These are phyloP conservation scores for Nysson spinosus DNA, from an alignment of 2,888 invertebrate species.

Conservation along the genomic window DNA sequence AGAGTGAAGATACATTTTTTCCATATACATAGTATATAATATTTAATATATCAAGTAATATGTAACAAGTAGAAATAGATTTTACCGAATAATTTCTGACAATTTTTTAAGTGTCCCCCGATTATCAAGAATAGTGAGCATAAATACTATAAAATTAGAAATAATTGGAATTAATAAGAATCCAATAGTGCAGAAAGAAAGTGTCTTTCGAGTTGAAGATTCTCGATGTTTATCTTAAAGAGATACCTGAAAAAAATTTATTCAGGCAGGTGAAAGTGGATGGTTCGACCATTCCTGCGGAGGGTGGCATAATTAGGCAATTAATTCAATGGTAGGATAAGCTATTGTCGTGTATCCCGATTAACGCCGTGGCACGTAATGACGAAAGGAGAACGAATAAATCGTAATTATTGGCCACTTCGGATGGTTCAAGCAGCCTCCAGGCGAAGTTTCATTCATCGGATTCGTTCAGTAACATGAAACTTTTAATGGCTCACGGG, in stretches of 20 bases:
- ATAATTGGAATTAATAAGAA: too few relatives aligned
- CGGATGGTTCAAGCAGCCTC: conserved; percentile 31
- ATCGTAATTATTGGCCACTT: conserved; percentile 57
- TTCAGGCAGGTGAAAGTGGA: too few relatives aligned
- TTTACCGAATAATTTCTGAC: too few relatives aligned
- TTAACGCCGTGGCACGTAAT: conserved; percentile 31
- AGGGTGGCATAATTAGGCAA: conserved; percentile 34
- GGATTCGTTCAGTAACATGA: conserved; percentile 53
- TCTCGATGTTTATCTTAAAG: not conserved
- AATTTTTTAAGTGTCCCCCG: too few relatives aligned
- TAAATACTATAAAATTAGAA: too few relatives aligned
- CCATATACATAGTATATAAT: too few relatives aligned
- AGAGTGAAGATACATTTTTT: too few relatives aligned
- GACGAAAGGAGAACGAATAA: conserved; percentile 37
- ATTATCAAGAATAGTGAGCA: too few relatives aligned
- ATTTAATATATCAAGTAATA: too few relatives aligned
- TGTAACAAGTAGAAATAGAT: too few relatives aligned
- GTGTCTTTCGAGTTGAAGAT: too few relatives aligned
- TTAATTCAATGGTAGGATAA: conserved; percentile 25
- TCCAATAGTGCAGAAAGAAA: too few relatives aligned
- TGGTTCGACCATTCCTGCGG: conserved; percentile 8
- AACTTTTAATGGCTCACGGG: conserved; percentile 58
- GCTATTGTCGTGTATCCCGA: conserved; percentile 29
- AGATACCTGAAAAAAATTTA: not conserved
- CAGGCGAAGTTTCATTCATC: conserved; percentile 49